Evolutionary conservation across 2,113 vertebrate genomes (phyloP).

Genomic region (Hydropotes inermis): DNA sequence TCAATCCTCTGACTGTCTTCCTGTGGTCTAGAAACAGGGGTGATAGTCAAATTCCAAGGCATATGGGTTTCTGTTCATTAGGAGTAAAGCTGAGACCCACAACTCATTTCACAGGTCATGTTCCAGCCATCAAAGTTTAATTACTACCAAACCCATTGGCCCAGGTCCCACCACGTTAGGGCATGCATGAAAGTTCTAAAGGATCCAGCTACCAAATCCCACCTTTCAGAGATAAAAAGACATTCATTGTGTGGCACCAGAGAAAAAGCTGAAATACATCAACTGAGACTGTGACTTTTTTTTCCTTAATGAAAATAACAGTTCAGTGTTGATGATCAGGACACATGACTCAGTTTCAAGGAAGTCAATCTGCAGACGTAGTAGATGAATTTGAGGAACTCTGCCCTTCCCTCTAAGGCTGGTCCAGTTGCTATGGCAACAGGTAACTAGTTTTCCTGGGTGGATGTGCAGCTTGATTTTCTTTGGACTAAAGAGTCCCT

Average conservation of each 20-base stretch:
- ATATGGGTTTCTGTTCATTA: conserved; percentile 10
- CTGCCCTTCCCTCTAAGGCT: conserved; percentile 38
- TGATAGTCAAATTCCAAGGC: neutral
- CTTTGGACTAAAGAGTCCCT: conserved; percentile 26
- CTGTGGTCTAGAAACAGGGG: neutral
- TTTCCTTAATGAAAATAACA: conserved; percentile 26
- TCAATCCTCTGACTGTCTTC: conserved; percentile 12
- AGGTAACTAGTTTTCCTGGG: neutral
- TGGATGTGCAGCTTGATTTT: neutral
- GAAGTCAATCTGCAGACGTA: conserved; percentile 55
- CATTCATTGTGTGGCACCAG: neutral
- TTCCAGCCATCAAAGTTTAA: conserved; percentile 57
- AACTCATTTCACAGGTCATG: conserved; percentile 56
- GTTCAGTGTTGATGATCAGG: neutral
- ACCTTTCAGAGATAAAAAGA: conserved; percentile 55
- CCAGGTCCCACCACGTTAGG: neutral
- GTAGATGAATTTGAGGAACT: conserved; percentile 31
- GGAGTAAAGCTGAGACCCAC: conserved; percentile 33
- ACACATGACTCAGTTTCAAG: conserved; percentile 33
- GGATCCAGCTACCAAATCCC: conserved; percentile 15
- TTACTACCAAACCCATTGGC: conserved; percentile 42
- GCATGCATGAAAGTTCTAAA: conserved; percentile 9
- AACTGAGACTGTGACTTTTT: neutral
- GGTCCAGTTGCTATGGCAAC: conserved; percentile 51
- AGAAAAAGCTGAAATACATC: neutral